Base-by-base conservation (phyloP, 2,888 invertebrate genomes). In the Eristalis pertinax region DNA sequence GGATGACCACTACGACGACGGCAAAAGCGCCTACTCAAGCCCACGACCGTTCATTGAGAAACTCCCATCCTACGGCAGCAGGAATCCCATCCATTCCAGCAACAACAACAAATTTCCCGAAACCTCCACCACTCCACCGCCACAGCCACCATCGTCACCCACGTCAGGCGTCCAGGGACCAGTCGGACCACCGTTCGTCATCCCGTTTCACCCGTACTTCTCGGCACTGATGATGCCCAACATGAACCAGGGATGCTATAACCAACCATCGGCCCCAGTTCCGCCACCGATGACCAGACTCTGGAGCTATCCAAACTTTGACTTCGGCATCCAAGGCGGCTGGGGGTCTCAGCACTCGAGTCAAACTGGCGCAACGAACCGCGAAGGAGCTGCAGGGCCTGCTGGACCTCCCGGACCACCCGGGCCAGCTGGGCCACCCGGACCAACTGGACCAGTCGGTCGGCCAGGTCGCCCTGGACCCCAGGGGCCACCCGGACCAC, bases 361-460 rank as follows among this genome's bases (percentile, higher is more conserved):
- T 80, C 76, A n/a, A n/a, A 8, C 8, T 2, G 8, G 50, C 8
- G 4, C n/a, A 5, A 2, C 19, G 8, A 19, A 50, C 19, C 50
- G 50, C 32, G 32, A 32, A 32, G 32, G 32, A 8, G 32, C 1
- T 88, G 91, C 91, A 19, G 91, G 91, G 67, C 89, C 90, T 29
- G 90, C 90, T 64, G 83, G 89, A 62, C 90, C 90, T 74, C 87
- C 88, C 7, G 84, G 72, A 5, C 81, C 90, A 81, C 88, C 88
- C 11, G 84, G 72, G 5, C 81, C 75, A 8, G 74, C 78, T 32
- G 83, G 89, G 63, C 90, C 90, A 77, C 88, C 88, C 15, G 84
- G 72, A 13, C 81, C 69, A 1, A 77, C 41, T 24, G 82, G 81
- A 10, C 78, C 78, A n/a, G 74, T 73, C 29, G 82, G 89, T 60